Conservation (phyloP, 2,113 vertebrate species). For the Climacteris rufus region DNA sequence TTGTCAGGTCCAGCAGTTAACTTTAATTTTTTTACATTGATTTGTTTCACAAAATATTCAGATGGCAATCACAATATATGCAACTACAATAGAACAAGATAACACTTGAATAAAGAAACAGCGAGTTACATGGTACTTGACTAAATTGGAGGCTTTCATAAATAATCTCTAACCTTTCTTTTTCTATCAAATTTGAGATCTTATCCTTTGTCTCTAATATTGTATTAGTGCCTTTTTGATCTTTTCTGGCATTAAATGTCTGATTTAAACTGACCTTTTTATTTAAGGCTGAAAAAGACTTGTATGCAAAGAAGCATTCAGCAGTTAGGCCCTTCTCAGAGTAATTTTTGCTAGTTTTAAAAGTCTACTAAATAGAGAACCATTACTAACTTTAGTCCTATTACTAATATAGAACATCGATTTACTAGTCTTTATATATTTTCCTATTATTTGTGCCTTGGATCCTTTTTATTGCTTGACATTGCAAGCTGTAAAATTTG, state of each 20-base stretch:
- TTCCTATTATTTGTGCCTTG: not conserved
- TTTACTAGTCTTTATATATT: not conserved
- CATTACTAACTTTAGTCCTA: not conserved
- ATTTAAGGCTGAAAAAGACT: not conserved
- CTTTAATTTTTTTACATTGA: not conserved
- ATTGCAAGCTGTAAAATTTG: not conserved
- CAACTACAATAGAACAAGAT: not conserved
- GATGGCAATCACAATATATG: not conserved
- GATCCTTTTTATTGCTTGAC: not conserved
- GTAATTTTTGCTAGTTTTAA: not conserved
- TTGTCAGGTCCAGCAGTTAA: not conserved
- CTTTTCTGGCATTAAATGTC: not conserved
- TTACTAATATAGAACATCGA: not conserved
- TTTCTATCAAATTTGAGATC: not conserved
- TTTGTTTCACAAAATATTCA: not conserved
- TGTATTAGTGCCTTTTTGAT: not conserved
- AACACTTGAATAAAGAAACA: not conserved
- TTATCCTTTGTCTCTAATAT: not conserved
- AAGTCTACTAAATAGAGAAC: not conserved
- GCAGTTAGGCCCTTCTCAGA: not conserved
- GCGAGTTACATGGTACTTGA: not conserved
- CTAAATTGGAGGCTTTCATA: not conserved
- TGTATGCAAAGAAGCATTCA: not conserved
- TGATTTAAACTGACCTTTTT: slow-evolving; percentile 7
- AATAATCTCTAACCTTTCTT: not conserved